These are phyloP conservation scores for Malurus leucopterus DNA, from an alignment of 2,797 vertebrate genomes.

Conservation along the genomic window DNA sequence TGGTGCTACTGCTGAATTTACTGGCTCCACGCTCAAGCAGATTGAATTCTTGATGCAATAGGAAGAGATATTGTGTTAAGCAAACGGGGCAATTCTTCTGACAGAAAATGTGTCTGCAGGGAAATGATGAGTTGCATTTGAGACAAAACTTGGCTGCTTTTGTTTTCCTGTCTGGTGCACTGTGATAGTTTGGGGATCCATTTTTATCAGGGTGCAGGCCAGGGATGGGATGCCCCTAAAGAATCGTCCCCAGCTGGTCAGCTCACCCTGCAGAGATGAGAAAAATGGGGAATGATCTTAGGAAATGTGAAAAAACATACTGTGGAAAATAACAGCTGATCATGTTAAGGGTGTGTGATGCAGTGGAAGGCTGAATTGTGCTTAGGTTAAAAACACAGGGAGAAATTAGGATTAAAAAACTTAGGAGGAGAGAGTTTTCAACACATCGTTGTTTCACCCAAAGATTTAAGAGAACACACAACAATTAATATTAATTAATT, in stretches of 20 bases:
- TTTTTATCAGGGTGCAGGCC: not conserved
- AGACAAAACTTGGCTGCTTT: not conserved
- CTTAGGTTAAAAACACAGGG: not conserved
- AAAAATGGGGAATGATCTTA: not conserved
- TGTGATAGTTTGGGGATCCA: not conserved
- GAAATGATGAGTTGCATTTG: not conserved
- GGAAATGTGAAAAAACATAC: not conserved
- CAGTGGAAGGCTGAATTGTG: not conserved
- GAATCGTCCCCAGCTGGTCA: not conserved
- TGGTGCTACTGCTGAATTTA: not conserved
- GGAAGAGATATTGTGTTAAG: not conserved
- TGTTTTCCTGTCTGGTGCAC: not conserved
- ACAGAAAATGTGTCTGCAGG: not conserved
- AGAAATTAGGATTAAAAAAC: not conserved
- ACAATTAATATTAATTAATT: not conserved
- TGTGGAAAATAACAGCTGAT: not conserved
- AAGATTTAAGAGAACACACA: not conserved
- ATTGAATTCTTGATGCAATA: not conserved
- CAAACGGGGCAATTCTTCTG: not conserved
- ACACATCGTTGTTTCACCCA: not conserved
- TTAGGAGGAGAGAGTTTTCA: not conserved
- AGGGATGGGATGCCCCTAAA: not conserved
- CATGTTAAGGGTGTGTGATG: accelerated
- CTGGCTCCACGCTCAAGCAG: not conserved
- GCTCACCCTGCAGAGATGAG: not conserved